phyloP scores from a whole-genome alignment of 2,888 invertebrate genomes.

The Sphaerophoria rueppellii region DNA sequence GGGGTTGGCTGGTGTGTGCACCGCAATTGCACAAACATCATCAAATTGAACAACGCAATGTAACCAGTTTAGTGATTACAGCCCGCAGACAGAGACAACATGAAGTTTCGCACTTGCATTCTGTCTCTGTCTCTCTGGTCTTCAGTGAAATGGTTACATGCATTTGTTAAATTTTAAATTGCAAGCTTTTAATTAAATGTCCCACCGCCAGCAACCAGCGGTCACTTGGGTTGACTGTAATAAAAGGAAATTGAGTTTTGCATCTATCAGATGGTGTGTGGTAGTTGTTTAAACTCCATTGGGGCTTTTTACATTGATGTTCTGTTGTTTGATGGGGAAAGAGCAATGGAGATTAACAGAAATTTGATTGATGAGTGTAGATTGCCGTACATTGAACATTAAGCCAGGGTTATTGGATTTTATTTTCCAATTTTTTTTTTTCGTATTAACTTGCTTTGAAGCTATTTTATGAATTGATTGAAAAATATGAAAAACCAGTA shows the following conservation, averaged over 20 bases:
- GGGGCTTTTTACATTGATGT: not conserved
- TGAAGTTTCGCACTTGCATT: not conserved
- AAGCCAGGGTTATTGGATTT: constrained; percentile 37
- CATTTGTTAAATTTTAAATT: constrained; percentile 69
- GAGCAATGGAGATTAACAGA: constrained; percentile 1
- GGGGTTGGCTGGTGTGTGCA: not conserved
- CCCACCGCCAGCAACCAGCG: constrained; percentile 24
- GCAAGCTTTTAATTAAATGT: constrained; percentile 67
- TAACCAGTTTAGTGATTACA: constrained; percentile 50
- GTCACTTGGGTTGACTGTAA: constrained; percentile 27
- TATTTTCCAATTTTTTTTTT: constrained; percentile 12
- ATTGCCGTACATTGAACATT: constrained; percentile 1
- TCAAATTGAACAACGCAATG: constrained; percentile 23
- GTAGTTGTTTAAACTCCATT: constrained; percentile 8
- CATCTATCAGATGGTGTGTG: constrained; percentile 11
- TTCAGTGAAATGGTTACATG: constrained; percentile 30
- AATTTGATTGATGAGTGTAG: constrained; percentile 55
- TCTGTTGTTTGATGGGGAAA: not conserved
- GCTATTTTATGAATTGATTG: constrained; percentile 11
- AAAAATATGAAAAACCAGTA: constrained; percentile 24
- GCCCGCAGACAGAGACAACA: constrained; percentile 38
- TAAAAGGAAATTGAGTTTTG: constrained; percentile 26
- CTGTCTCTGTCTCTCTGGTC: not conserved
- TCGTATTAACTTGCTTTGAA: not conserved
- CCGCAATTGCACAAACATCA: constrained; percentile 53